Evolutionary conservation across 2,113 vertebrate species (phyloP).

Genomic region (Nibea albiflora): DNA sequence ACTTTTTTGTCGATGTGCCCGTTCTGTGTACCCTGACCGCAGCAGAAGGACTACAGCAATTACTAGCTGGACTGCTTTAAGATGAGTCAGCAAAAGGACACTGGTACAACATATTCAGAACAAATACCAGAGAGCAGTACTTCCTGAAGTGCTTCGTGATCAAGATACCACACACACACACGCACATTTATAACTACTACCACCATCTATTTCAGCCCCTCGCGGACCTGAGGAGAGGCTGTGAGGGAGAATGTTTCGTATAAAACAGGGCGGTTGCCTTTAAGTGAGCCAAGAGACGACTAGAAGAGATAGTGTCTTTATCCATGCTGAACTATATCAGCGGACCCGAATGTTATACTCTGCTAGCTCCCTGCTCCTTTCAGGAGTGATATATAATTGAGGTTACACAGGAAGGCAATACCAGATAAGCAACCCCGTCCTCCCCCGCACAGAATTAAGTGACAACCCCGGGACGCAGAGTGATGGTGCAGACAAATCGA

Average conservation of each 20-base stretch:
- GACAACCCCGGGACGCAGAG: constrained; percentile 17
- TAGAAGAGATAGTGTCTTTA: constrained; percentile 21
- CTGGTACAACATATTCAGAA: constrained; percentile 29
- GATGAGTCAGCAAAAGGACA: constrained; percentile 49
- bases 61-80: constrained; percentile 37
- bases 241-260: constrained; percentile 13
- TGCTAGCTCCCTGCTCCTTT: constrained; percentile 4
- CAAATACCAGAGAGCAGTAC: constrained; percentile 22
- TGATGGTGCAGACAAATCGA: constrained; percentile 8
- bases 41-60: constrained; percentile 43
- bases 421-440: constrained; percentile 25
- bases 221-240: constrained; percentile 24
- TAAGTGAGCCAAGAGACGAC: constrained; percentile 22
- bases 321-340: neutral
- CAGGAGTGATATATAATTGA: constrained; percentile 50
- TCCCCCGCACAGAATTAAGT: constrained; percentile 21
- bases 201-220: constrained; percentile 3
- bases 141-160: constrained; percentile 3
- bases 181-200: constrained; percentile 2
- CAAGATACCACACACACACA: constrained; percentile 6
- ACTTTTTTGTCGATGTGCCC: constrained; percentile 44
- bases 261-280: constrained; percentile 9
- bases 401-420: constrained; percentile 33
- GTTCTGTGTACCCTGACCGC: constrained; percentile 39
- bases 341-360: constrained; percentile 1